Evolutionary conservation across 64 coral and sea anemone genomes (phyloP), one percentile per base, ranked within the genome.

Genomic region (Stichodactyla mertensii): DNA sequence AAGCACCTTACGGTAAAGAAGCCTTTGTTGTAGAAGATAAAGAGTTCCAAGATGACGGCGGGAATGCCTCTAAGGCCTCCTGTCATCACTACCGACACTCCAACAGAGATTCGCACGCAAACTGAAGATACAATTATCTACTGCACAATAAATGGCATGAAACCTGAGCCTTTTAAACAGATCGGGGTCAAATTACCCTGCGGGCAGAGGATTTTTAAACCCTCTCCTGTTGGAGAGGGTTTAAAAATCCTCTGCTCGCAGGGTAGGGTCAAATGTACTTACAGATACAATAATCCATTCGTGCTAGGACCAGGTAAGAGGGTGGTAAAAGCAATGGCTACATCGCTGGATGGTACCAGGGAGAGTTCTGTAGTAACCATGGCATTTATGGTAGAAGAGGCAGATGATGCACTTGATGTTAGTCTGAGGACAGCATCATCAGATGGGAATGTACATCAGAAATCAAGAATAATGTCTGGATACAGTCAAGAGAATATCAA

Each of bases 281-380:
- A 97, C 78, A 93, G 89, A 64, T 97, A 97, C 83, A 97, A 86
- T 77, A 88, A 91, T 51, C 92, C 95, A 16, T 93, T 97, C 86
- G 95, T 93, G 28, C 82, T 97, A 57, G 95, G 92, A 51, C 88
- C 84, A 8, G 97, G 97, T 20, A 99, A 99, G 71, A 86, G 93
- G 86, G 82, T 82, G 10, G 97, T 99, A 54, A 99, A 99, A 80
- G 97, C 97, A 4, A 90, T 99, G 90, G 97, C 97, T 15, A 95
- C 97, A 18, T 90, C 97, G 31, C 90, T 80, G 13, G 97, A 99
- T 95, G 97, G 97, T 0, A 95, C 93, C 52, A 95, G 97, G 78
- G 97, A 99, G 64, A 99, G 97, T 77, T 95, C 93, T 24, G 82
- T 95, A 67, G 97, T 99, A 8, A 99, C 97, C 5, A 99, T 95